A percentile compares a stretch with the other conserved stretches of the same genome.
Conservation (phyloP, 2,888 invertebrate species). For the Pristionchus japonicus region DNA sequence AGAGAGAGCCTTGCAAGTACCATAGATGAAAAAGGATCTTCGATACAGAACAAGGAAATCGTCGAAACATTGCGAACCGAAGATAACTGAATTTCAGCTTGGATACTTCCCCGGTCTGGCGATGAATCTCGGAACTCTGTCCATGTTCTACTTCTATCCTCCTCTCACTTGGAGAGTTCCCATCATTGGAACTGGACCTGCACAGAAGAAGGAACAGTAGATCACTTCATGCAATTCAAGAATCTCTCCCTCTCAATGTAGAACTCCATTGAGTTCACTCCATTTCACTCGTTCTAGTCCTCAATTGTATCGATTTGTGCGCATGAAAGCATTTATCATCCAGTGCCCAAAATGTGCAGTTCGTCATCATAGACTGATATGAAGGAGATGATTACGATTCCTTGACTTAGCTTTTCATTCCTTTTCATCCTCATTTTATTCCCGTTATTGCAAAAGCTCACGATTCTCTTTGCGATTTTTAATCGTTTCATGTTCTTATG, state of each 20-base stretch:
- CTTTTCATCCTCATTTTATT: no score
- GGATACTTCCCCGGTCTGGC: slow-evolving; percentile 71
- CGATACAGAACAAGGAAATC: not conserved
- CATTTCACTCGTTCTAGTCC: not conserved
- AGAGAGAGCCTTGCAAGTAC: not conserved
- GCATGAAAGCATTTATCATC: not conserved
- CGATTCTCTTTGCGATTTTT: not conserved
- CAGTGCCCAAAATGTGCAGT: not conserved
- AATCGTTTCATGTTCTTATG: not conserved
- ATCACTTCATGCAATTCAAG: not conserved
- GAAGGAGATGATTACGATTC: no score
- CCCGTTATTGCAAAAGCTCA: no score
- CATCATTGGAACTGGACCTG: slow-evolving; percentile 60
- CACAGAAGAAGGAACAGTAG: slow-evolving; percentile 53
- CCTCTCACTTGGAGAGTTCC: slow-evolving; percentile 73
- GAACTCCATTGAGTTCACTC: not conserved
- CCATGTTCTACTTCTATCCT: slow-evolving; percentile 70
- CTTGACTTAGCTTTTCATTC: no score
- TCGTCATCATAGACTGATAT: slow-evolving; percentile 10
- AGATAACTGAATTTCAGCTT: slow-evolving; percentile 59
- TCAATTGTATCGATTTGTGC: not conserved
- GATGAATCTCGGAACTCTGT: slow-evolving; percentile 64
- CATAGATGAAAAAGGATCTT: no score
- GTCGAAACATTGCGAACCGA: no score
- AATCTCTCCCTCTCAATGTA: not conserved